Evolutionary conservation across 2,113 vertebrate species (phyloP), one percentile per base, ranked within the genome.

Genomic region (Eonycteris spelaea): DNA sequence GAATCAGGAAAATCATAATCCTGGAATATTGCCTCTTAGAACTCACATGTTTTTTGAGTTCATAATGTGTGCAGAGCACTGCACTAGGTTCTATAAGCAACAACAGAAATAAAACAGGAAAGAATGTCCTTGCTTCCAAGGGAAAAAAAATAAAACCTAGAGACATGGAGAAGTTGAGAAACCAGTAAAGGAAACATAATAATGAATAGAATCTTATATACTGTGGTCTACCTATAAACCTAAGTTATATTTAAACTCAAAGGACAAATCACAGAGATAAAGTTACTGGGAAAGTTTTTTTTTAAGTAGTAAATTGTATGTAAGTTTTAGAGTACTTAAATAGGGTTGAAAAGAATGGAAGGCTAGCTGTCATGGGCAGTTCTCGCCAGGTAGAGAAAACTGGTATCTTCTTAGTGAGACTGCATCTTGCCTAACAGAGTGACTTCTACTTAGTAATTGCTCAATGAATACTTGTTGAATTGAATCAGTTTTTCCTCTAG

Each of bases 71-170:
- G 40, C 77, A 88, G 55, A 83, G 26, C 30, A 35, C 33, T 71
- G 35, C 21, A 6, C 53, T 95, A 83, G 61, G 51, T 92, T 70
- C 73, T 77, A 18, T 89, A 38, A 78, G n/a, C 15, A 65, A 43
- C 57, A 55, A 78, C 33, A 91, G 70, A 97, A 94, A 82, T 94
- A 74, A 92, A 77, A 51, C 45, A 84, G 70, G 59, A 92, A 97
- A 87, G 43, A 93, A 7, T 68, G 67, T 21, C 73, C 45, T 35
- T 94, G 67, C 7, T 96, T 53, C 82, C 38, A 43, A 91, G 45
- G 21, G 65, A 40, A 86, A 67, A 82, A 53, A 85, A 51, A 51
- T 5, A 51, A 70, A 85, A 40, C 19, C 22, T 75, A 40, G 74
- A 90, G 33, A 65, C 19, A 26, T 51, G 30, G 26, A 91, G 24